Base-by-base conservation (phyloP, 1,140 invertebrate species). In the Carposina sasakii region DNA sequence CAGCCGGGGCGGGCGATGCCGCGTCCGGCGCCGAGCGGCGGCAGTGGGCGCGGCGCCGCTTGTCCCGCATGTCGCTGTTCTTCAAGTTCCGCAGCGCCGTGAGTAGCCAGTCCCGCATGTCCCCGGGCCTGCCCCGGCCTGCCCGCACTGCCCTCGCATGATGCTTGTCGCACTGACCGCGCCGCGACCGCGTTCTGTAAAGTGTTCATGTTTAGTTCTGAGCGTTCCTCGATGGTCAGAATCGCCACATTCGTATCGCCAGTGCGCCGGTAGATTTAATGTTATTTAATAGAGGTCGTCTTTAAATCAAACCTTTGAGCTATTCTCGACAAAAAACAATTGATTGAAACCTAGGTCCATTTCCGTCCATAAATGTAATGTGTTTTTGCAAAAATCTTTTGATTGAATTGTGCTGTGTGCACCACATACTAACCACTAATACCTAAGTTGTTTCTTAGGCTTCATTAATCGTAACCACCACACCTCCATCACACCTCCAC, bases 21-120 rank as follows among this genome's bases (percentile, higher is more conserved):
- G 67, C 50, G 55, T 42, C 51, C 46, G 57, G 54, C 37, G 55
- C 61, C 28, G 43, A 52, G 43, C 48, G 33, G n/a, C 37, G 53
- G 57, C 53, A 48, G 46, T 49, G 49, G 41, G 28, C 24, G 8
- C 17, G 19, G 36, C 41, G 31, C 50, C 41, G 42, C 46, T 37
- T 36, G 19, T 41, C 41, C 13, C 49, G 21, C 55, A 71, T 71
- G 68, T 71, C 68, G 57, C 65, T 71, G 40, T 71, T 71, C 59
- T 71, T 71, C 66, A 71, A 71, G 61, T 71, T 71, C 66, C 48
- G 66, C 54, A 68, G 58, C 48, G 60, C 53, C 54, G 68, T 71
- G 57, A 71, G 68, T 71, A 68, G 33, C 40, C 0, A 9, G 33
- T n/a, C n/a, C 22, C 21, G 10, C 34, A 13, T 15, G 1, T 22